Base-by-base conservation (phyloP, 2,113 vertebrate genomes). In the Syngnathus scovelli region DNA sequence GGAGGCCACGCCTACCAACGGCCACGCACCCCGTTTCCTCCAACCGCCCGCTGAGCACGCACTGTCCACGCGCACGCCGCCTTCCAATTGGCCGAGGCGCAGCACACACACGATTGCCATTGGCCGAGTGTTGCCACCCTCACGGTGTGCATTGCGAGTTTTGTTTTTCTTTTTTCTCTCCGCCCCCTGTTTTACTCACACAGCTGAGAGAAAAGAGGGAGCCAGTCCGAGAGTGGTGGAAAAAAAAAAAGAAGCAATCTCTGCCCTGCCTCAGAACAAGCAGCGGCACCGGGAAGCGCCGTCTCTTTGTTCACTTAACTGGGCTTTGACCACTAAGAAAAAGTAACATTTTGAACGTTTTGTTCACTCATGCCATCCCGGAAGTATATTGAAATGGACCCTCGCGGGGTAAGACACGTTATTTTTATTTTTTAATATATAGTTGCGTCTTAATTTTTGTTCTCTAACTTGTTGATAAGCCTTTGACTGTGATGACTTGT, bases 51-150 rank as follows among this genome's bases (percentile, higher is more conserved):
- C 74, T 84, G 75, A 77, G 87, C 95, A 95, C 85, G 94, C 93
- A 85, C 87, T 88, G 92, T 93, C 94, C 94, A 95, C 92, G 94
- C 93, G 92, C 79, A 80, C 67, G n/a, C 79, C 76, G 52, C 55
- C 66, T 73, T 60, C 46, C 71, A 12, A 94, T 95, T 95, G 94
- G 95, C 70, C 60, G 18, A 27, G 1, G 16, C 19, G 33, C 65
- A 21, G 78, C 77, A 88, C 81, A 85, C 79, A 83, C 76, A 85
- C 13, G 46, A 36, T 76, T 68, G 59, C 65, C 81, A 95, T 93
- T 97, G 94, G 94, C 56, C 23, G 65, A 64, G 43, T 82, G 85
- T 90, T 90, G 84, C 88, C 87, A 85, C 84, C 88, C 87, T 85
- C 83, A 23, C 83, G 75, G 78, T 87, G 67, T 82, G 71, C 88